phyloP scores from a whole-genome alignment of 2,113 vertebrate genomes.

The Paracanthobrama guichenoti region DNA sequence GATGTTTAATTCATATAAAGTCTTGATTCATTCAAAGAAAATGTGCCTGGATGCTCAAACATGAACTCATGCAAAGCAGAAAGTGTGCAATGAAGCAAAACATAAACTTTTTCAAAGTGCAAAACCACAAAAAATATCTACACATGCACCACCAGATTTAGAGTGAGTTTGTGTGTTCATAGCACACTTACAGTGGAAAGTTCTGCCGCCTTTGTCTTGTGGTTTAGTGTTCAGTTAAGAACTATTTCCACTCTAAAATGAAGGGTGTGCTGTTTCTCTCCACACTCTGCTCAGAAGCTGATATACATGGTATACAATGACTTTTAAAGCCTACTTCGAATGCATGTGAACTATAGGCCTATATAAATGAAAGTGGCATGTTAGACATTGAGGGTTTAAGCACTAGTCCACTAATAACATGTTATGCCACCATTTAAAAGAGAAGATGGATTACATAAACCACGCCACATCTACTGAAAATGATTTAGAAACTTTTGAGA shows the following conservation, averaged over 20 bases:
- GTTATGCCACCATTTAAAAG: too few relatives aligned
- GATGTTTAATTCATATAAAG: neutral
- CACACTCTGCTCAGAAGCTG: neutral
- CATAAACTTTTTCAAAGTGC: neutral
- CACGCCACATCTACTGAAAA: too few relatives aligned
- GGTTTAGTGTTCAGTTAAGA: slow-evolving; percentile 1
- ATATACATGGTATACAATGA: neutral
- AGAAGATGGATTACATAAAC: too few relatives aligned
- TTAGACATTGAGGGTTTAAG: neutral
- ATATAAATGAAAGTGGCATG: neutral
- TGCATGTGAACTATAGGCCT: neutral
- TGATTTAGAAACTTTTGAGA: too few relatives aligned
- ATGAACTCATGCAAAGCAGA: neutral
- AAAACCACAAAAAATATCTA: neutral
- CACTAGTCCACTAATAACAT: neutral
- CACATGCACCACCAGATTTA: neutral
- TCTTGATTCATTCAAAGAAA: neutral
- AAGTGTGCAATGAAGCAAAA: too few relatives aligned
- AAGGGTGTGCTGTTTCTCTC: neutral
- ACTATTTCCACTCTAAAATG: neutral
- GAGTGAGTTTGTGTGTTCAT: too few relatives aligned
- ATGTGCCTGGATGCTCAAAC: neutral
- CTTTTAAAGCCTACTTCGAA: neutral
- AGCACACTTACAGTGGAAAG: neutral
- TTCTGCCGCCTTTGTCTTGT: neutral